Base-by-base conservation (phyloP, 2,797 vertebrate species). In the Rhabdomys pumilio region DNA sequence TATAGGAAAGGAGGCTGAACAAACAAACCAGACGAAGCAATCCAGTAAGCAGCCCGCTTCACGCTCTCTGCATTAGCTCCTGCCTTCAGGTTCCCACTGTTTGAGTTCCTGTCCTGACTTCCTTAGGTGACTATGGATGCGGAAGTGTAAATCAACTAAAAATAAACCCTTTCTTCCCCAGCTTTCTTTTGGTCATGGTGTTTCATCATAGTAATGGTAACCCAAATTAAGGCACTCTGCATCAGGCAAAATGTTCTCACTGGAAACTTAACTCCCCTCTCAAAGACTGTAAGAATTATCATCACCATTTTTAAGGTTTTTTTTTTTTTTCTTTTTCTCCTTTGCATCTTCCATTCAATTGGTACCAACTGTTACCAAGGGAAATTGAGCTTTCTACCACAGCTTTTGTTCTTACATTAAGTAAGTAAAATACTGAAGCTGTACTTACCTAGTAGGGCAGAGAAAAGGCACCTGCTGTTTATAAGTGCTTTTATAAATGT, bases 401-500 rank as follows among this genome's bases (percentile, higher is more conserved):
- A 89, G 22, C 75, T 91, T 83, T 75, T 17, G 22, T 77, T 76
- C 80, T 69, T 61, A 44, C 59, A 84, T 84, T 63, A 44, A 63
- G 34, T 55, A 57, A 55, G 14, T 34, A 94, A 57, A 85, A 69
- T 47, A 89, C 13, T 34, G 63, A 96, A 95, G 67, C 13, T 22
- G 4, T 72, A 87, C 20, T 91, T 90, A 90, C 55, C 20, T 38
- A 11, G 19, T 67, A 95, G 41, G 19, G 61, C 26, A 80, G 17
- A 94, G 83, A 47, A 96, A 92, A 84, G 59, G 81, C 13, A 94
- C 34, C 8, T 92, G 0, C 83, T 26, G 77, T 65, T 90, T 84
- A 63, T 14, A 26, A 84, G 41, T 31, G 24, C 31, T 96, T 96
- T 93, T 63, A 85, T 34, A 26, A 55, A 57, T 92, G 80, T 95